phyloP scores from a whole-genome alignment of 2,113 vertebrate species.

The Romanogobio albipinnatus region DNA sequence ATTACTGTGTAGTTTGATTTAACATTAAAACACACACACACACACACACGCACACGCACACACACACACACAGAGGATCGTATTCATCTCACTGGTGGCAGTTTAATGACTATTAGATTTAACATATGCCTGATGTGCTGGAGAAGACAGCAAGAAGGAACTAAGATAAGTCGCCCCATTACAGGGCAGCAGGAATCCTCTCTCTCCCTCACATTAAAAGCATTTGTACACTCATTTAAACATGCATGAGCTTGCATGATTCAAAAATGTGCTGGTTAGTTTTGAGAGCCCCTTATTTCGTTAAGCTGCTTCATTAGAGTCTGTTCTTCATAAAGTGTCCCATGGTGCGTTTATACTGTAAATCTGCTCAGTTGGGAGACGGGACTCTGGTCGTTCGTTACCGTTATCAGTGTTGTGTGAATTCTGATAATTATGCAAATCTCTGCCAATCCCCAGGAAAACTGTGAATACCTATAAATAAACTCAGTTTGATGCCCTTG shows the following conservation, averaged over 20 bases:
- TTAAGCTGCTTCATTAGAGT: background rate
- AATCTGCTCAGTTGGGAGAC: background rate
- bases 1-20: background rate
- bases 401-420: background rate
- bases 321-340: background rate
- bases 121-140: background rate
- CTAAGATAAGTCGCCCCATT: conserved; percentile 13
- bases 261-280: background rate
- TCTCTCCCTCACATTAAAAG: background rate
- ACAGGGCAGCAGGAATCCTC: background rate
- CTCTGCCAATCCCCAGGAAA: background rate
- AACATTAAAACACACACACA: background rate
- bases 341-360: background rate
- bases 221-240: background rate
- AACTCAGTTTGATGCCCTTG: background rate
- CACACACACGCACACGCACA: background rate
- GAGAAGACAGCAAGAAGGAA: background rate
- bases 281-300: background rate
- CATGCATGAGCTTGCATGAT: background rate
- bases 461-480: conserved; percentile 3
- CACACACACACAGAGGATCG: background rate
- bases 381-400: background rate
- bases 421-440: conserved; percentile 51
- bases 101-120: background rate
- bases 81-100: background rate